Percentiles rank a stretch among this genome's conserved stretches.
Evolutionary conservation across 30 jellyfish, hydroid and myxozoan genomes (phyloP).

Genomic region (Calvadosia cruxmelitensis): DNA sequence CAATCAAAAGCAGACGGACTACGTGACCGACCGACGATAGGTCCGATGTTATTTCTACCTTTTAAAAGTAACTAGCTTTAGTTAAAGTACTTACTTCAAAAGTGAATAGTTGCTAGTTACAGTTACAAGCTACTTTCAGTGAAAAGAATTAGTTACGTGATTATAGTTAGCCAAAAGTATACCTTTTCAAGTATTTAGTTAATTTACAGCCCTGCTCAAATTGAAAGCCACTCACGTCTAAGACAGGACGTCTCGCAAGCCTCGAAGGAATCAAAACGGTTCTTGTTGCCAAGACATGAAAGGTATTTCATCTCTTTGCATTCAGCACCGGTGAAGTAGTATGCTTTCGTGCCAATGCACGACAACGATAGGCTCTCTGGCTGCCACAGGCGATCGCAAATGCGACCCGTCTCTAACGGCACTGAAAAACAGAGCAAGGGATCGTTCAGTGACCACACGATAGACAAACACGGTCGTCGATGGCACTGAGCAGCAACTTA

Average conservation of each 20-base stretch:
- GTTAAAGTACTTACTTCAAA: too few relatives aligned
- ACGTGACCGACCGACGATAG: too few relatives aligned
- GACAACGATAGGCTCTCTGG: slow-evolving; percentile 27
- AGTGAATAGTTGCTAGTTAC: too few relatives aligned
- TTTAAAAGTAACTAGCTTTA: too few relatives aligned
- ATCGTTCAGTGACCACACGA: too few relatives aligned
- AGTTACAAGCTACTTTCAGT: too few relatives aligned
- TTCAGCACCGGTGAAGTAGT: slow-evolving; percentile 27
- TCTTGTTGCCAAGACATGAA: slow-evolving; percentile 79
- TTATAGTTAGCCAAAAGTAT: too few relatives aligned
- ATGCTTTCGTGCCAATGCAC: slow-evolving; percentile 28
- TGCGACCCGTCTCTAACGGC: slow-evolving; percentile 16
- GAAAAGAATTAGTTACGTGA: too few relatives aligned
- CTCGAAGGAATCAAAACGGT: slow-evolving; percentile 36
- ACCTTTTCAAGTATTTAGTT: too few relatives aligned
- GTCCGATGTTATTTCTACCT: too few relatives aligned
- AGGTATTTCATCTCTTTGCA: slow-evolving; percentile 38
- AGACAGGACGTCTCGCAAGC: slow-evolving; percentile 11
- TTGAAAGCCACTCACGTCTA: background rate
- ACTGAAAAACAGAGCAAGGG: slow-evolving; percentile 22
- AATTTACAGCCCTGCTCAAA: too few relatives aligned
- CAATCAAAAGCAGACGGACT: background rate
- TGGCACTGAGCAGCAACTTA: slow-evolving; percentile 12
- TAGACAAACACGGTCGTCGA: too few relatives aligned
- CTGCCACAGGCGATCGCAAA: slow-evolving; percentile 67